Conservation (phyloP, 92 coral and sea anemone genomes). For the Epizoanthus stellaris region DNA sequence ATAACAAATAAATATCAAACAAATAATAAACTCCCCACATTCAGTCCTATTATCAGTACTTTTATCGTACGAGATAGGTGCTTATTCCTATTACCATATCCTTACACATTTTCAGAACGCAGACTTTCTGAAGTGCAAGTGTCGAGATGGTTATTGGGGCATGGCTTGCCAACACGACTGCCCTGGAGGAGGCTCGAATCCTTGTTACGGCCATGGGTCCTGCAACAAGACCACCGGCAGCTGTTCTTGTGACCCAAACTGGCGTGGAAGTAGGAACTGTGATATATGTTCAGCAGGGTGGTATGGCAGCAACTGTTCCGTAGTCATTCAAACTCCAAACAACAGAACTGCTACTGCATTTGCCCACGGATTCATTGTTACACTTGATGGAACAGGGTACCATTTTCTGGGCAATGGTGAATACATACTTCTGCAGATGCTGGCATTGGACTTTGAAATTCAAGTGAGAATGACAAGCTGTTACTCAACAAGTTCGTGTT, state of each 20-base stretch:
- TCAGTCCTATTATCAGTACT: too few species aligned
- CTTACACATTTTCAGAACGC: slow-evolving; percentile 23
- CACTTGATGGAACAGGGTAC: slow-evolving; percentile 63
- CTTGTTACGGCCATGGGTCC: slow-evolving; percentile 60
- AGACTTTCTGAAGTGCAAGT: slow-evolving; percentile 44
- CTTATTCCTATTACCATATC: too few species aligned
- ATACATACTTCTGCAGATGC: slow-evolving; percentile 39
- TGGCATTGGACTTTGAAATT: slow-evolving; percentile 49
- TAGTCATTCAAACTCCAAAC: slow-evolving; percentile 38
- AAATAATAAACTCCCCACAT: too few species aligned
- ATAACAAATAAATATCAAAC: too few species aligned
- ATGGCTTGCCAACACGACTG: slow-evolving; percentile 63
- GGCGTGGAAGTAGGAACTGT: slow-evolving; percentile 70
- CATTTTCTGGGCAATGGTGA: slow-evolving; percentile 61
- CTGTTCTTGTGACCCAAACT: slow-evolving; percentile 63
- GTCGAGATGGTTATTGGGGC: slow-evolving; percentile 76
- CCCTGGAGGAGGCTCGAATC: slow-evolving; percentile 68
- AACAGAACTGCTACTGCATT: slow-evolving; percentile 57
- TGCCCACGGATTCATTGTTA: slow-evolving; percentile 53
- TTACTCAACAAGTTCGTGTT: slow-evolving; percentile 54
- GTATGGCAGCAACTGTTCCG: slow-evolving; percentile 70
- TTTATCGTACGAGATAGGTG: too few species aligned
- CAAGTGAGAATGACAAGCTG: slow-evolving; percentile 61
- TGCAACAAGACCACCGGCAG: slow-evolving; percentile 69
- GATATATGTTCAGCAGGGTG: slow-evolving; percentile 63